Evolutionary conservation across 2,888 invertebrate species (phyloP).

Genomic region (Baronia brevicornis): DNA sequence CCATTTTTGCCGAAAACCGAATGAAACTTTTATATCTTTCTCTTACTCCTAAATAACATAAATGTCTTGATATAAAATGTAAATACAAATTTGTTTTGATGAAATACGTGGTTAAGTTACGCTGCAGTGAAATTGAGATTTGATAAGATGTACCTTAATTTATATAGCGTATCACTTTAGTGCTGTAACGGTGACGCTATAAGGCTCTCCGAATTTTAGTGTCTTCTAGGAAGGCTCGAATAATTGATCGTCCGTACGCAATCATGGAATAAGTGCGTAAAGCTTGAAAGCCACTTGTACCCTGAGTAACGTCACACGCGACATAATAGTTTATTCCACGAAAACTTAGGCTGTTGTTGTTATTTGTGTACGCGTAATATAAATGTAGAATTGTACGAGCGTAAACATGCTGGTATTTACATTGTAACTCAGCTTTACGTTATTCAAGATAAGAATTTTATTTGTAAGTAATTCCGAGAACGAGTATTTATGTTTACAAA

Average conservation of each 20-base stretch:
- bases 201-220: constrained; percentile 8
- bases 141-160: constrained; percentile 6
- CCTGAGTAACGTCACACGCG: constrained; percentile 4
- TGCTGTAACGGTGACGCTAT: constrained; percentile 6
- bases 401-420: too few species aligned
- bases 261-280: constrained; percentile 10
- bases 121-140: constrained; percentile 4
- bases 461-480: constrained; percentile 3
- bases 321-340: background rate
- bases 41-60: too few species aligned
- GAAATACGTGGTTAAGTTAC: too few species aligned
- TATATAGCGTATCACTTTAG: too few species aligned
- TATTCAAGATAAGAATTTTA: constrained; percentile 7
- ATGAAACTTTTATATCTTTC: too few species aligned
- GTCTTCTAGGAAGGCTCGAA: constrained; percentile 6
- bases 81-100: too few species aligned
- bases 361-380: too few species aligned
- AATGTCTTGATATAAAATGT: too few species aligned
- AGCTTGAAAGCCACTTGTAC: constrained; percentile 8
- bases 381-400: too few species aligned
- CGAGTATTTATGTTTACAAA: background rate
- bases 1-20: too few species aligned
- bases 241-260: constrained; percentile 13
- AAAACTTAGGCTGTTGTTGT: background rate
- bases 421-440: too few species aligned